Base-by-base conservation (phyloP, 1,140 invertebrate species). In the Parasteatoda tepidariorum region DNA sequence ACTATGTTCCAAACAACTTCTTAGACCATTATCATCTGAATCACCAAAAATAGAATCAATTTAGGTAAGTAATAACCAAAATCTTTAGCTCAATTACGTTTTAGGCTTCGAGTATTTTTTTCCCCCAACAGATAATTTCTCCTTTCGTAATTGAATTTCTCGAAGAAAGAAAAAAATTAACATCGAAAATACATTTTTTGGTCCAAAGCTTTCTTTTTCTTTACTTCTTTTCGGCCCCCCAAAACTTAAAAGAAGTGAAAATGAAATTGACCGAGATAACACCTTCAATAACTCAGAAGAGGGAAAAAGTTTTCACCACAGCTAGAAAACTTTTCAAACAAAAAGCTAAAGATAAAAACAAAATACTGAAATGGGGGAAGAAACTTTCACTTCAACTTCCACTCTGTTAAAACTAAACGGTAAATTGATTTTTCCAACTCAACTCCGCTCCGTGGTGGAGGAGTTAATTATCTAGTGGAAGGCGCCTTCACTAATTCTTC, bases 191-290 rank as follows among this genome's bases (percentile, higher is more conserved):
- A 48, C 38, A 48, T 48, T 48, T 48, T 48, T 48, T 48, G 38
- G n/a, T n/a, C n/a, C n/a, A n/a, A n/a, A n/a, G n/a, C 38, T 48
- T 2, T 13, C 4, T 48, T 48, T 48, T n/a, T n/a, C n/a, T n/a
- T n/a, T n/a, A n/a, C n/a, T n/a, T n/a, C n/a, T n/a, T n/a, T n/a
- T n/a, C n/a, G n/a, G n/a, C n/a, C 38, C 38, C 9, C 13, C 57
- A 26, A 59, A n/a, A 24, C 13, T 26, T n/a, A n/a, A 59, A 59
- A 3, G 3, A n/a, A 59, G 13, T 1, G 30, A 28, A 61, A 74
- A 74, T 31, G 71, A 74, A 74, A 74, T 74, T 74, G 71, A 61
- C 57, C 71, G 55, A 74, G 57, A 74, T 74, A 74, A 74, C 55
- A 31, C 4, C 55, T 74, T 9, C 71, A 74, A 74, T 61, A 61